Base-by-base conservation (phyloP, 2,113 vertebrate genomes). In the Brachirus orientalis region DNA sequence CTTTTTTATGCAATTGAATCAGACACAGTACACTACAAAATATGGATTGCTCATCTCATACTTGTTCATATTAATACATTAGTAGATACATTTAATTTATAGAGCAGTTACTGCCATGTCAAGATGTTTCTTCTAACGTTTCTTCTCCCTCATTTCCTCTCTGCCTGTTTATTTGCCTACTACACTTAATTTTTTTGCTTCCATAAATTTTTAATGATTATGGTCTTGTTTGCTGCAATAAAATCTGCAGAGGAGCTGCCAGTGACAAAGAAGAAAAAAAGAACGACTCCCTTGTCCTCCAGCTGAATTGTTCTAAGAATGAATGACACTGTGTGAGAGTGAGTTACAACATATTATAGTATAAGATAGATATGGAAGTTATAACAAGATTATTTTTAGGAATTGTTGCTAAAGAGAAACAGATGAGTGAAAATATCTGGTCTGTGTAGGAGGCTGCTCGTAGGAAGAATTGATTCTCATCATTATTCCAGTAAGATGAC, bases 121-220 rank as follows among this genome's bases (percentile, higher is more conserved):
- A n/a, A n/a, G n/a, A n/a, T n/a, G n/a, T n/a, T n/a, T n/a, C n/a
- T n/a, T n/a, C n/a, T n/a, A n/a, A n/a, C n/a, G n/a, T n/a, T n/a
- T n/a, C n/a, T n/a, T n/a, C n/a, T n/a, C n/a, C n/a, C n/a, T n/a
- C n/a, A n/a, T 76, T 62, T 70, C 43, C 52, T 61, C 16, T 19
- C 18, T 28, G 9, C 37, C 18, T 58, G 53, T 58, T 65, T 60
- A 44, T 56, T 68, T 28, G 3, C 35, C 35, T 16, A 5, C 20
- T n/a, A 28, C 28, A 38, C 11, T 65, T 75, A 53, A 65, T 69
- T 57, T 65, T n/a, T 57, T 40, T 56, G 47, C 14, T 46, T 62
- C 47, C 18, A 22, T 77, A 40, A 80, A 79, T 43, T 6, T 75
- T 66, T 72, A 69, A 77, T 77, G 59, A 66, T 65, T 44, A 62